Percentiles rank a stretch among this genome's conserved stretches.
Evolutionary conservation across 2,888 invertebrate genomes (phyloP).

Genomic region (Cheilosia pagana): DNA sequence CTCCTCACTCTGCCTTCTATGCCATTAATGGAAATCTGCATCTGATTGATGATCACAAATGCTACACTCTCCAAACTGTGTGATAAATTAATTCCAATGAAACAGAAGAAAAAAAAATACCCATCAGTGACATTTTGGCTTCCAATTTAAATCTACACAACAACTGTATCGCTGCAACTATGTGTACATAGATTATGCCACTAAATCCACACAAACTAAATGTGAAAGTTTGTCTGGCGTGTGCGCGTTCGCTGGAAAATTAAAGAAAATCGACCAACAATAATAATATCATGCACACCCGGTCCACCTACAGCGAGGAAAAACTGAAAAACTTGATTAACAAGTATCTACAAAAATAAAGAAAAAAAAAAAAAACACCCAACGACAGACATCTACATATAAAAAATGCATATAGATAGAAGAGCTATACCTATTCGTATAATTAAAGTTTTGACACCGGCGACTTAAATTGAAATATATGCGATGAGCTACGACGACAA

Average conservation of each 20-base stretch:
- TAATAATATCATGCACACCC: conserved; percentile 57
- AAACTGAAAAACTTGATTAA: conserved; percentile 61
- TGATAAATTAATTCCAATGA: conserved; percentile 65
- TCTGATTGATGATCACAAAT: conserved; percentile 72
- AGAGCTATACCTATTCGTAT: conserved; percentile 32
- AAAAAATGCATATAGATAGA: no score
- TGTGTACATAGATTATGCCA: conserved; percentile 39
- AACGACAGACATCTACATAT: conserved; percentile 23
- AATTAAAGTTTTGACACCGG: conserved; percentile 59
- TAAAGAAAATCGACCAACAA: conserved; percentile 45
- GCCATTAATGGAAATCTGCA: conserved; percentile 56
- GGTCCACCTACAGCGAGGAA: conserved; percentile 63
- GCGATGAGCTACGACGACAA: conserved; percentile 18
- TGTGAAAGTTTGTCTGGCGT: conserved; percentile 65
- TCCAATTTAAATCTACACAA: conserved; percentile 35
- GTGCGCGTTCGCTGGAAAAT: conserved; percentile 56
- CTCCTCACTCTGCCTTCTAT: background rate
- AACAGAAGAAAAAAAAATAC: conserved; percentile 15
- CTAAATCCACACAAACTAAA: conserved; percentile 49
- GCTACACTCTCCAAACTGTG: conserved; percentile 56
- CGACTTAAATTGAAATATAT: conserved; percentile 28
- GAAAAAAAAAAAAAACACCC: conserved; percentile 15
- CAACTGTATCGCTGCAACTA: conserved; percentile 15
- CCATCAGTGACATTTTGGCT: conserved; percentile 55
- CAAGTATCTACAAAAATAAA: conserved; percentile 26